Evolutionary conservation across 2,888 invertebrate genomes (phyloP), one percentile per base, ranked within the genome.

Genomic region (Apotomis turbidana): DNA sequence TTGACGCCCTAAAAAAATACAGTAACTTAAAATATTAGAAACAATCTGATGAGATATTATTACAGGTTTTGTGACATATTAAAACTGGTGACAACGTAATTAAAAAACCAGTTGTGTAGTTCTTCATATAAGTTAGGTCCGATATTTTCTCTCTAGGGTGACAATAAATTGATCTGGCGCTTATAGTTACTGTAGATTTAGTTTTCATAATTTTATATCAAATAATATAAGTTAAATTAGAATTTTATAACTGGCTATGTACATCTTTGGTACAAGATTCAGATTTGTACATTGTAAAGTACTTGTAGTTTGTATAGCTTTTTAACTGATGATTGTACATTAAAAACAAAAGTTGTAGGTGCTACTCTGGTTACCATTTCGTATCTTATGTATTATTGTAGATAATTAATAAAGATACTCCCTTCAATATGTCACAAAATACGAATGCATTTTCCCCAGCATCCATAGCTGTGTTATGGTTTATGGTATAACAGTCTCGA

Each of bases 331-430:
- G 62, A 59, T 72, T 77, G 76, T 78, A 77, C 67, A 78, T 78
- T 83, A 84, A 83, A 84, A 81, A 81, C 81, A 75, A 76, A 74
- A 74, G 80, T 83, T 84, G 79, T 80, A 85, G 90, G 89, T 91
- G 90, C 90, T 91, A 87, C 78, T 81, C 83, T 83, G 83, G 90
- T 91, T 91, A 91, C 91, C 91, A 90, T 87, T 83, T 78, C 83
- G 83, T 85, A 83, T 85, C 81, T 81, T 84, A 81, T 83, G 74
- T 81, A 80, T 83, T 79, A 79, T 85, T 82, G 71, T 84, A 83
- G 78, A 83, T 84, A 83, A 83, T 80, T 74, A 59, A 80, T 80
- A 82, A 80, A 77, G 80, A 81, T 83, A 81, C 79, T 75, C 61
- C 68, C 51, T 58, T 55, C 41, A 46, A 51, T 51, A 51, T 70